Percentiles rank a stretch among this genome's conserved stretches.
phyloP scores from a whole-genome alignment of 2,797 vertebrate genomes.

The Typhlichthys eigenmanni region DNA sequence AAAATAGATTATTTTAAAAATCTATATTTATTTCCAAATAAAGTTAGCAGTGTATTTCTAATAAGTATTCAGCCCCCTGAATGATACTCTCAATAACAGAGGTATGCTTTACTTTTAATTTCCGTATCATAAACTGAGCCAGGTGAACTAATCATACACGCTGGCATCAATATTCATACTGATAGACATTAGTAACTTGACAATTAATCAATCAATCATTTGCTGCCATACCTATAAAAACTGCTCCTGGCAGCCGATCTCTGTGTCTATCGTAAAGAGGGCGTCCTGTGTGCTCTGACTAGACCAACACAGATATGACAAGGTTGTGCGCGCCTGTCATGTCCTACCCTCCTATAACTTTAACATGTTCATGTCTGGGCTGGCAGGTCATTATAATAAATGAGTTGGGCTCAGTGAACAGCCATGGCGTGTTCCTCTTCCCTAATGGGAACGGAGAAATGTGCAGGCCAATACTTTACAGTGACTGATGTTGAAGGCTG shows the following conservation, averaged over 20 bases:
- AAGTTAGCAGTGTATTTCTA: too few relatives aligned
- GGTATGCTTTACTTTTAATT: background rate
- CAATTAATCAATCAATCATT: conserved; percentile 81
- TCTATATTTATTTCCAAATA: too few relatives aligned
- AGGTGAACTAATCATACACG: conserved; percentile 11
- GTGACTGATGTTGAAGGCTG: conserved; percentile 89
- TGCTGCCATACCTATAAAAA: conserved; percentile 37
- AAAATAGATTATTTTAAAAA: too few relatives aligned
- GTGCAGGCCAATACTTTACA: conserved; percentile 85
- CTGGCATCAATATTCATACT: conserved; percentile 78
- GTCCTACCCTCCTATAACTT: conserved; percentile 86
- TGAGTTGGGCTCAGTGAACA: conserved; percentile 87
- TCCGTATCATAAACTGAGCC: background rate
- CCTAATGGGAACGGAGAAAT: conserved; percentile 90
- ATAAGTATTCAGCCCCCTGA: background rate
- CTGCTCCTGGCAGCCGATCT: conserved; percentile 27
- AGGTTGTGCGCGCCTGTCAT: conserved; percentile 89
- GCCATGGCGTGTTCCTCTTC: conserved; percentile 76
- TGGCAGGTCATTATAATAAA: conserved; percentile 99
- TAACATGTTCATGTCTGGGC: conserved; percentile 95
- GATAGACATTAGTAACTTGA: conserved; percentile 82
- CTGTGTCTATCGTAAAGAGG: conserved; percentile 55
- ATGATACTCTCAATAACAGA: background rate
- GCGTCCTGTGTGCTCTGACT: conserved; percentile 86
- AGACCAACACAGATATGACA: conserved; percentile 91